Conservation (phyloP, 2,888 invertebrate species). For the Cephus runcator region DNA sequence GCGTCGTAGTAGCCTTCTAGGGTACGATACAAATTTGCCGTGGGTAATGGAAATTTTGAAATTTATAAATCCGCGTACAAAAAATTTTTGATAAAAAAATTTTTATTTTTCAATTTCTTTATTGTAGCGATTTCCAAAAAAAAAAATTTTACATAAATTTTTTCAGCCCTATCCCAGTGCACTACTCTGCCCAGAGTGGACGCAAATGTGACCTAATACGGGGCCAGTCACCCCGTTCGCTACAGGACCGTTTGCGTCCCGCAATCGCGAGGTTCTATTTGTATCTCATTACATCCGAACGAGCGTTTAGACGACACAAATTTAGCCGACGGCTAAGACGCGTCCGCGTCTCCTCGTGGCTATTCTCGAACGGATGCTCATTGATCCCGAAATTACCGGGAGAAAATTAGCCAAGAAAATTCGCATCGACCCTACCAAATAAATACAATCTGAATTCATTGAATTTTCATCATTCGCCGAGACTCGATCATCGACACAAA, state of each 20-base stretch:
- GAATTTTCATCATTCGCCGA: not conserved
- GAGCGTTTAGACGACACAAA: slow-evolving; percentile 29
- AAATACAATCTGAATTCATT: not conserved
- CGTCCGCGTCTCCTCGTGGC: slow-evolving; percentile 4
- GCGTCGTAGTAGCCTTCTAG: not conserved
- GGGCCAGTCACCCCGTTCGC: slow-evolving; percentile 57
- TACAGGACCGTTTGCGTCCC: slow-evolving; percentile 35
- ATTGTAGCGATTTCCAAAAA: too few relatives aligned
- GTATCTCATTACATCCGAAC: slow-evolving; percentile 59
- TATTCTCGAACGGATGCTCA: slow-evolving; percentile 10
- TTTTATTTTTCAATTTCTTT: not conserved
- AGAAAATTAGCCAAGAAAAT: not conserved
- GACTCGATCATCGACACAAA: not conserved
- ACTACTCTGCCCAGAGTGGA: slow-evolving; percentile 29
- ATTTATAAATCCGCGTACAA: too few relatives aligned
- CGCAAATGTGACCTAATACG: slow-evolving; percentile 63
- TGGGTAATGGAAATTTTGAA: too few relatives aligned
- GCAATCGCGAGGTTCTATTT: slow-evolving; percentile 56
- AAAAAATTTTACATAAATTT: too few relatives aligned
- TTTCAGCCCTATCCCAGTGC: not conserved
- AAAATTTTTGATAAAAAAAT: too few relatives aligned
- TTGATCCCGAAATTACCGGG: slow-evolving; percentile 14
- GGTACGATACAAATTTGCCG: too few relatives aligned
- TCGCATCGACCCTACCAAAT: not conserved
- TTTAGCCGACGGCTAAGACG: slow-evolving; percentile 7